Percentiles rank a stretch among this genome's conserved stretches.
Conservation (phyloP, 2,113 vertebrate genomes). For the Climacteris rufus region DNA sequence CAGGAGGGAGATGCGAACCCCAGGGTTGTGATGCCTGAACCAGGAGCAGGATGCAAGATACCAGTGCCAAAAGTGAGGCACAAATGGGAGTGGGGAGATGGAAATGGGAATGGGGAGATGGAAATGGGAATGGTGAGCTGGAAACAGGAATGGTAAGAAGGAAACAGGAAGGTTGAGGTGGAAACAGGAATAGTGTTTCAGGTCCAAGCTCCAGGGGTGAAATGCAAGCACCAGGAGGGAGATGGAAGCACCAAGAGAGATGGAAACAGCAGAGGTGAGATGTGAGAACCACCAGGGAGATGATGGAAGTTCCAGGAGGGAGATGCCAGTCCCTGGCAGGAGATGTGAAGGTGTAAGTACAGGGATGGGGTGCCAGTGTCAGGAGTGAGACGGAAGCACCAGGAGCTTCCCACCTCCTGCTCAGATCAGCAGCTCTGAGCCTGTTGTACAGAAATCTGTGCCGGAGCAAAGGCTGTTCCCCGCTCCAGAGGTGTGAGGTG, state of each 20-base stretch:
- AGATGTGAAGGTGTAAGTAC: background rate
- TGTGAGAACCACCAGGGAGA: background rate
- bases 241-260: rapidly evolving
- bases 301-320: background rate
- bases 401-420: background rate
- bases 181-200: background rate
- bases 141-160: rapidly evolving
- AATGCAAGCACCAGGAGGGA: background rate
- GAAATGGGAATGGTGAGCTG: background rate
- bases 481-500: background rate
- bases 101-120: background rate
- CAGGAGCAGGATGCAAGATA: too few relatives aligned
- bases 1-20: background rate
- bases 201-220: too few relatives aligned
- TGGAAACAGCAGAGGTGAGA: rapidly evolving
- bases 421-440: background rate
- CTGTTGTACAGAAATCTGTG: background rate
- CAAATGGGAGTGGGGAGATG: background rate
- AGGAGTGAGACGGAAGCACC: background rate
- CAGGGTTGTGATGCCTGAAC: background rate
- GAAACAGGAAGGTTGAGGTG: background rate
- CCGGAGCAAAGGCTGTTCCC: background rate
- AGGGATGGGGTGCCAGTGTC: background rate
- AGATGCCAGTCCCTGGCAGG: background rate
- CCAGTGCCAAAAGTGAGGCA: background rate